Conservation (phyloP, 2,888 invertebrate species). For the Andrena trimmerana region DNA sequence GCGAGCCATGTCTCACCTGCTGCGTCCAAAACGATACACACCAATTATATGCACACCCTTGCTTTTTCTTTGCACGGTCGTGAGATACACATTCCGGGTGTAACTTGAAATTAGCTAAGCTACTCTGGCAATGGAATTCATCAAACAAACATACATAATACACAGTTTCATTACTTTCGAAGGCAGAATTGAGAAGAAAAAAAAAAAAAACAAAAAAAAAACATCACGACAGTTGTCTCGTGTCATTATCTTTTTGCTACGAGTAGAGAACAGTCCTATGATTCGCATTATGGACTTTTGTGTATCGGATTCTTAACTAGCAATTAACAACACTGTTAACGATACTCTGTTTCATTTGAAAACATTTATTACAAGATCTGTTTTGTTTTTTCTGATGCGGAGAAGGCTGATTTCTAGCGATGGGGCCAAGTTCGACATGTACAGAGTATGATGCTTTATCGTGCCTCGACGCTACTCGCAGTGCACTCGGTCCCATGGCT, state of each 20-base stretch:
- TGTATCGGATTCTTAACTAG: slow-evolving; percentile 45
- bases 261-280: slow-evolving; percentile 24
- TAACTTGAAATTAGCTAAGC: slow-evolving; percentile 9
- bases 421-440: too few species aligned
- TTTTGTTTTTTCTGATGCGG: slow-evolving; percentile 2
- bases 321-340: slow-evolving; percentile 3
- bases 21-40: slow-evolving; percentile 84
- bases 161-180: slow-evolving; percentile 7
- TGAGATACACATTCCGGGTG: slow-evolving; percentile 22
- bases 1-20: slow-evolving; percentile 91
- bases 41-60: slow-evolving; percentile 78
- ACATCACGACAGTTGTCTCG: slow-evolving; percentile 11
- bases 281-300: slow-evolving; percentile 56
- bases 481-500: too few species aligned
- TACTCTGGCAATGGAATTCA: slow-evolving; percentile 31
- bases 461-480: too few species aligned
- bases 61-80: slow-evolving; percentile 17
- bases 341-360: not conserved
- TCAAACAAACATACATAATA: slow-evolving; percentile 13
- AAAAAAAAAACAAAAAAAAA: not conserved
- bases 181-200: not conserved
- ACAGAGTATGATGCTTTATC: too few species aligned
- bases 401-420: too few species aligned
- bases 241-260: not conserved
- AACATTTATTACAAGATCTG: slow-evolving; percentile 9